These are phyloP conservation scores for Neolamprologus tretocephalus DNA, from an alignment of 2,113 vertebrate genomes.

Conservation along the genomic window DNA sequence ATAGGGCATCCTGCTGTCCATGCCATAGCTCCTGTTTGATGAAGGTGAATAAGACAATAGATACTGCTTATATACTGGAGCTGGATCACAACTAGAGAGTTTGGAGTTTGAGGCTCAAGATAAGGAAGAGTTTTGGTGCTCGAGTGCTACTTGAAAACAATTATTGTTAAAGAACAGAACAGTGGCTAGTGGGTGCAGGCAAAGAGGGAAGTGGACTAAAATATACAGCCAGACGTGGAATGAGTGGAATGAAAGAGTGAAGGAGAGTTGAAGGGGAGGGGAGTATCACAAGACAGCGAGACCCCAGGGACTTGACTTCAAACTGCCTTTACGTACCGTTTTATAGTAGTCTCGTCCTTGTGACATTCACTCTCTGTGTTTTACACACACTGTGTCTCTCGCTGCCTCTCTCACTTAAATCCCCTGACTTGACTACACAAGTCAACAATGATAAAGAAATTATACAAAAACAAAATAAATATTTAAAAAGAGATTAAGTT, in stretches of 20 bases:
- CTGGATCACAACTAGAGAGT: not conserved
- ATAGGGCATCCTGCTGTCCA: not conserved
- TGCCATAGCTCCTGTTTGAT: not conserved
- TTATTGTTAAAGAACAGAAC: not conserved
- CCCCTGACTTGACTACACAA: not conserved
- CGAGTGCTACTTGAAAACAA: not conserved
- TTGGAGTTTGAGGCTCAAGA: not conserved
- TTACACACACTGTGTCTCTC: not conserved
- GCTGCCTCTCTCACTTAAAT: not conserved
- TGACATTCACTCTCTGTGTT: not conserved
- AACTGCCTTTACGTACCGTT: slow-evolving; percentile 26
- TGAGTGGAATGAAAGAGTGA: not conserved
- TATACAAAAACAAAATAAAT: not conserved
- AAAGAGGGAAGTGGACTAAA: not conserved
- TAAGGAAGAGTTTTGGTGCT: not conserved
- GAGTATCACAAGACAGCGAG: not conserved
- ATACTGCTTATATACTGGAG: not conserved
- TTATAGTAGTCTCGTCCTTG: not conserved
- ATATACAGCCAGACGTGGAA: not conserved
- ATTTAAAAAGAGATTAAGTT: not conserved
- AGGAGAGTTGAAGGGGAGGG: not conserved
- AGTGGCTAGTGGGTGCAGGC: not conserved
- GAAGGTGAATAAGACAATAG: not conserved
- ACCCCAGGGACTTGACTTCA: not conserved
- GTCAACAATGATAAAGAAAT: not conserved